These are phyloP conservation scores for Tarsius wallacei DNA, from an alignment of 2,797 vertebrate species.

Conservation along the genomic window DNA sequence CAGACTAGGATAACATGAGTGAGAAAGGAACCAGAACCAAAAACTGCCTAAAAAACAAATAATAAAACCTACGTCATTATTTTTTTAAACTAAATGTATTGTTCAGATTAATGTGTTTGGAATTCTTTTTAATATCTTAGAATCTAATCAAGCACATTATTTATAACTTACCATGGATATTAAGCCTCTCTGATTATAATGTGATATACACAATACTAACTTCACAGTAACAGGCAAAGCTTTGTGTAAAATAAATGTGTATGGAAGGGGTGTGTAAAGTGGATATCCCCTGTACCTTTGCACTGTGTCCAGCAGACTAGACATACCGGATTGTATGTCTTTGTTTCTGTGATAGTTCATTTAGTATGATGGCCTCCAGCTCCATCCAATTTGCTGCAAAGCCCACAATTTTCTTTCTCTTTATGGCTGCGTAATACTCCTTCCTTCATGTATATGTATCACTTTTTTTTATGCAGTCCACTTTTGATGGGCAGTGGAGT, in stretches of 20 bases:
- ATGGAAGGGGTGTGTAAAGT: background rate
- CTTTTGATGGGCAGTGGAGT: no score
- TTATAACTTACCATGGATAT: background rate
- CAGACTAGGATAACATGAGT: background rate
- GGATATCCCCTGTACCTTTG: background rate
- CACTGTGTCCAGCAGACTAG: background rate
- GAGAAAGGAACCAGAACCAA: background rate
- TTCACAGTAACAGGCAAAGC: background rate
- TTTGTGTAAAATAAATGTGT: background rate
- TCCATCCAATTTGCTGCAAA: no score
- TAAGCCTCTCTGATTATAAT: background rate
- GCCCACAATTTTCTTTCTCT: no score
- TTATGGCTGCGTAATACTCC: no score
- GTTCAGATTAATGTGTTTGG: background rate
- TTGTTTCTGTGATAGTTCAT: no score
- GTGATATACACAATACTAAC: background rate
- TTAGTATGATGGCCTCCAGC: no score
- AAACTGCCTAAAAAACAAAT: background rate
- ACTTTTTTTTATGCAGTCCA: no score
- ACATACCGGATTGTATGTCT: background rate
- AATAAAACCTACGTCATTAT: background rate
- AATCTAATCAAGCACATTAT: background rate
- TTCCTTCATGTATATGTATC: no score
- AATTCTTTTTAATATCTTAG: constrained; percentile 22
- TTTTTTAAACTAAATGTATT: constrained; percentile 7